Base-by-base conservation (phyloP, 2,797 vertebrate species). In the Pangasius sanitwongsei region DNA sequence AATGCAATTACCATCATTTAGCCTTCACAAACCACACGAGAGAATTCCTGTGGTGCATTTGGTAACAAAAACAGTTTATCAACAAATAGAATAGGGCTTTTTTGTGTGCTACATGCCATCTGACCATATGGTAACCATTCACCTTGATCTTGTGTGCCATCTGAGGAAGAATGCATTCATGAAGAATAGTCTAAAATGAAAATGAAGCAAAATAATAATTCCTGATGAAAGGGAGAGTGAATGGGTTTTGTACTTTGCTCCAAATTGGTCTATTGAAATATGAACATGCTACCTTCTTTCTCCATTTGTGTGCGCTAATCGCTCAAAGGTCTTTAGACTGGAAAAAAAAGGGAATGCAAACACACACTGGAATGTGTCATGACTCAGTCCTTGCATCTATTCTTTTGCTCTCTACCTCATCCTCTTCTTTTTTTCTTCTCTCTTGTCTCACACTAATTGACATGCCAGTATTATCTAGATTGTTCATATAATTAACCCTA, bases 201-300 rank as follows among this genome's bases (percentile, higher is more conserved):
- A 83, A 84, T 86, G 89, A 86, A 89, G 72, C 50, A 85, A 87
- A 86, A 86, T 81, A 90, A 89, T 86, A 77, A 72, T 82, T 87
- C 61, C 63, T 53, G 67, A 77, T 70, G 84, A 84, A 90, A 86
- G 25, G 78, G 59, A 61, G 50, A 87, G 41, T 91, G 88, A 91
- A 90, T 87, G 75, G 87, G 87, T 88, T 91, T 92, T 91, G 92
- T 92, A 89, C 89, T 91, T 81, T 41, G 25, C 65, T 67, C 20
- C 37, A 82, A 89, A 87, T 86, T 86, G 69, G n/a, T 69, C 34
- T 78, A 90, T 65, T 92, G 44, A 89, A 92, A 91, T 90, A 88
- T 59, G n/a, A 91, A 90, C 86, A 78, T 28, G 37, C 28, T 83
- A 50, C 53, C 85, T 85, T 63, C 48, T 11, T 37, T 37, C 15